These are phyloP conservation scores for Pyrochroa serraticornis DNA, from an alignment of 2,888 invertebrate genomes.

Conservation along the genomic window DNA sequence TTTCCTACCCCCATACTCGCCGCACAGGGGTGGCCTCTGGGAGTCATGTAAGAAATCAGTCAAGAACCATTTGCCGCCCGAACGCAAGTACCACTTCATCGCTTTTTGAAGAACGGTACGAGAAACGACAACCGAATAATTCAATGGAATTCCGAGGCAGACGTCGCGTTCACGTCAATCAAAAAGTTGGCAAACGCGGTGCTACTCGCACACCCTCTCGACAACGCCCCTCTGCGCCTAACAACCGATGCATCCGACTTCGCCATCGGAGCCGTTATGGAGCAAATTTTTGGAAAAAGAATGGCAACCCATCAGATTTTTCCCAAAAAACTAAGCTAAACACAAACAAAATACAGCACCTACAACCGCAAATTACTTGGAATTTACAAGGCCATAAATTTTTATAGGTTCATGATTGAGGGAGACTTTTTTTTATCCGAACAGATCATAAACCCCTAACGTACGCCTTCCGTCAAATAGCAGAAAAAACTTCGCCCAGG, in stretches of 20 bases:
- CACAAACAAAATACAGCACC: constrained; percentile 29
- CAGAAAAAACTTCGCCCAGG: no score
- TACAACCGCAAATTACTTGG: constrained; percentile 34
- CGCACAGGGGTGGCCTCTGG: no score
- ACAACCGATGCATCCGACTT: constrained; percentile 51
- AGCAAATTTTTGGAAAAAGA: constrained; percentile 41
- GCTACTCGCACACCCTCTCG: constrained; percentile 45
- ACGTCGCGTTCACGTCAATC: constrained; percentile 22
- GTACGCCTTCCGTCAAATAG: no score
- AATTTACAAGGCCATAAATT: no score
- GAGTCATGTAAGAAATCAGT: no score
- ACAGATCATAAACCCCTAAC: no score
- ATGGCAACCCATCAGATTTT: constrained; percentile 52
- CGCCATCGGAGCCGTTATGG: constrained; percentile 51
- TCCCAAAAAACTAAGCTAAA: constrained; percentile 46
- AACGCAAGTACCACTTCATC: constrained; percentile 45
- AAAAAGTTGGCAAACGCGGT: constrained; percentile 45
- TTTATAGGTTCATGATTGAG: no score
- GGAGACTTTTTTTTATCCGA: no score
- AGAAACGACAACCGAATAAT: constrained; percentile 31
- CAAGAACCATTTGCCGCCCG: no score
- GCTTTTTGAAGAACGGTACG: constrained; percentile 10
- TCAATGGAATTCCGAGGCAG: constrained; percentile 32
- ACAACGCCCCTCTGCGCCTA: constrained; percentile 40
- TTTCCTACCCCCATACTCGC: no score